Base-by-base conservation (phyloP, 64 coral and sea anemone species). In the Cladopsammia gracilis region DNA sequence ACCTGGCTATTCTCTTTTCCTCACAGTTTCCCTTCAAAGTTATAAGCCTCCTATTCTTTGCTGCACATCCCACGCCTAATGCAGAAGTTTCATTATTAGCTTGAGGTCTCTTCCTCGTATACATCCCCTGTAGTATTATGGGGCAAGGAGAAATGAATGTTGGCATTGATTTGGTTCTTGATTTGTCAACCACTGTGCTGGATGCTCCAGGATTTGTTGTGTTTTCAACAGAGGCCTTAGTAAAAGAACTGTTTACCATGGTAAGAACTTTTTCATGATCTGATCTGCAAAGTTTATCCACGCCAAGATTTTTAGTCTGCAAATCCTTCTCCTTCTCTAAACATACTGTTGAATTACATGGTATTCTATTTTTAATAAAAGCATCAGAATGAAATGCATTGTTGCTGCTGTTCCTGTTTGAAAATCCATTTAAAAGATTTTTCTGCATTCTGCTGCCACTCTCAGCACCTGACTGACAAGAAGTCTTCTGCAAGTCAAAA, bases 91-190 rank as follows among this genome's bases (percentile, higher is more conserved):
- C 61, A 4, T 50, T 88, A 19, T 18, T 61, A 13, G 26, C 45
- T 10, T 70, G 75, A 57, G 71, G 60, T 89, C 86, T 89, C 54
- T 89, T 94, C 64, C 87, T 84, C 15, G 92, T 64, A 49, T 42
- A 78, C 16, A 49, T 48, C 16, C 68, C 56, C 42, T 83, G 67
- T 49, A 94, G 56, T 2, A 58, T 89, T 46, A 94, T 94, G 11
- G 96, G 96, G 64, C 86, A 83, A 68, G 92, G 88, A 61, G 96
- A 91, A 76, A 75, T 91, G 54, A 97, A 97, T 71, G 85, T 73
- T 13, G 22, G 25, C 65, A 64, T 44, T 43, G 57, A 16, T n/a
- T 16, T 70, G 25, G 50, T 65, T 61, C 10, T 46, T 3, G 8
- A 51, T 62, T 75, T 34, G 22, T 46, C 54, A 46, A 68, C 16